phyloP scores from a whole-genome alignment of 2,797 vertebrate genomes.

The Podarcis siculus region DNA sequence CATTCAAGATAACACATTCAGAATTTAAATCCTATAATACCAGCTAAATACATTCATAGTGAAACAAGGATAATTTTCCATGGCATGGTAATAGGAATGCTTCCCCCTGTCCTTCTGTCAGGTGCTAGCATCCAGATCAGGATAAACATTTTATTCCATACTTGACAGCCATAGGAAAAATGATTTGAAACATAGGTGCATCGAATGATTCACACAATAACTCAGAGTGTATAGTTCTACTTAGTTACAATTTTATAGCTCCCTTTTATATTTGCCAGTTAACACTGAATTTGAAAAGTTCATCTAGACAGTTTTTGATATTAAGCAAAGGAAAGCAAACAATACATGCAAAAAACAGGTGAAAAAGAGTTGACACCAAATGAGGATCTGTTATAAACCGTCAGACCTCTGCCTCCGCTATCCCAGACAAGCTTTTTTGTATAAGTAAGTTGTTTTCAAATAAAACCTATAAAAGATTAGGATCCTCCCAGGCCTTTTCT shows the following conservation, averaged over 20 bases:
- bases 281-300: background rate
- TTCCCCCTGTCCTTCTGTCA: no score
- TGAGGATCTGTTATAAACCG: background rate
- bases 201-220: background rate
- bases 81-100: background rate
- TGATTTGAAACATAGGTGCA: background rate
- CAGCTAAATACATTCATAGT: background rate
- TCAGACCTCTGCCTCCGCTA: background rate
- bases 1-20: background rate
- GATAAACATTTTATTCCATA: background rate
- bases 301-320: background rate
- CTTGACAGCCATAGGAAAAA: background rate
- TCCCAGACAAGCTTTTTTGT: background rate
- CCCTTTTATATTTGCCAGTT: background rate
- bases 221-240: background rate
- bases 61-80: background rate
- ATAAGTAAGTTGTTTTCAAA: background rate
- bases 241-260: background rate
- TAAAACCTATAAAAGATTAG: conserved; percentile 49
- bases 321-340: background rate
- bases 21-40: background rate
- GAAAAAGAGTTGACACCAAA: background rate
- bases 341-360: background rate
- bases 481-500: conserved; percentile 53
- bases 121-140: background rate